Evolutionary conservation across 2,797 vertebrate genomes (phyloP), one percentile per base, ranked within the genome.

Genomic region (Silurus lanzhouensis): DNA sequence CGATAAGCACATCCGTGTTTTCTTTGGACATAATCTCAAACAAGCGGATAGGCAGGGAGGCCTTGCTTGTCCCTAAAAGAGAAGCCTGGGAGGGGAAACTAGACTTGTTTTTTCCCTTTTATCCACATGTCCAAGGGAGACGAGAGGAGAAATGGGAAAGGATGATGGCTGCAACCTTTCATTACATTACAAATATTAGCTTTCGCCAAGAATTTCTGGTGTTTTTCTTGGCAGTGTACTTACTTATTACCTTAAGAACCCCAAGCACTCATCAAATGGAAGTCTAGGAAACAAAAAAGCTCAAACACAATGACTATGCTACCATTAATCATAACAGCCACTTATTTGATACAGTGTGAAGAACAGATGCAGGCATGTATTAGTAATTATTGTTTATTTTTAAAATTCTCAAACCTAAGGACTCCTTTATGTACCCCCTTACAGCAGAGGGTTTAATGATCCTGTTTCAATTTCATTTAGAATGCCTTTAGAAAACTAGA

Each of bases 1-100:
- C 92, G 92, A 93, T 92, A 92, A 87, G 87, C 72, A 89, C 85
- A 86, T 10, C 55, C 93, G 90, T 95, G 92, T 95, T 95, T 94
- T 92, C 90, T 93, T 95, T 95, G 94, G 95, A 93, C 22, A 48
- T 67, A 66, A 87, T 84, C 89, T 94, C 82, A 89, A 90, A 92
- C 77, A 91, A 85, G 87, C 81, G 88, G 84, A 90, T 81, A 84
- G 80, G 80, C 75, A 76, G 84, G 86, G 86, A 86, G 89, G 71
- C 46, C 0, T 9, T 81, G 89, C 86, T 48, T 70, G 58, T 88
- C 85, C 79, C 31, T 46, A 46, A 63, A 31, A n/a, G 76, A 61
- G 31, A 63, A 61, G 20, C 13, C 64, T 31, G 77, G 85, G 83
- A 79, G 83, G 83, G 80, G 90, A 92, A 90, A 92, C 89, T 87